phyloP scores from a whole-genome alignment of 2,113 vertebrate genomes.

The Anolis carolinensis region DNA sequence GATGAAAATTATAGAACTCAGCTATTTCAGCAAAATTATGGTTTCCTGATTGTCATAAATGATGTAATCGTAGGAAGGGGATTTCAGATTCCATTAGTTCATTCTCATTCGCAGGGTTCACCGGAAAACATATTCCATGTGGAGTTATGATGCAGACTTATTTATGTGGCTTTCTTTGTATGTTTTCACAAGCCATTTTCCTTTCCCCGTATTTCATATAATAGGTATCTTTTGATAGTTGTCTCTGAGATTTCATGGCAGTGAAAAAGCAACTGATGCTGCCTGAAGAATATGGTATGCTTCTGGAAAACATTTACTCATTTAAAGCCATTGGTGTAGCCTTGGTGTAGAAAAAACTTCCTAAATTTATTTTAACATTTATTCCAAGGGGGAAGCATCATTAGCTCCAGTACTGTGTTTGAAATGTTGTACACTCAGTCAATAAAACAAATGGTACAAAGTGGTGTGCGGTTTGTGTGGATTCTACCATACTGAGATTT shows the following conservation, averaged over 20 bases:
- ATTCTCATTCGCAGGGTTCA: conserved; percentile 67
- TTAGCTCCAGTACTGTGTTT: conserved; percentile 63
- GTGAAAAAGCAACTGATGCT: conserved; percentile 51
- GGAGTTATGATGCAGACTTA: conserved; percentile 65
- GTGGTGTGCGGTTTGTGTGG: conserved; percentile 57
- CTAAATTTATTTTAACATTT: conserved; percentile 34
- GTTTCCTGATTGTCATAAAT: conserved; percentile 74
- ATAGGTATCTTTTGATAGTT: conserved; percentile 61
- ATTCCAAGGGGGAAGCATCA: conserved; percentile 31
- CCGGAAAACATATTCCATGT: conserved; percentile 57
- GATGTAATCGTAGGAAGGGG: conserved; percentile 69
- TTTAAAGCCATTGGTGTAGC: conserved; percentile 29
- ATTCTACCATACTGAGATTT: conserved; percentile 66
- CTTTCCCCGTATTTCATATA: conserved; percentile 59
- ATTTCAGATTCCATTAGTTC: conserved; percentile 58
- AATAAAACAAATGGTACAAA: conserved; percentile 66
- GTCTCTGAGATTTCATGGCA: conserved; percentile 55
- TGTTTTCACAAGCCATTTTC: conserved; percentile 62
- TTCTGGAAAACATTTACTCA: conserved; percentile 47
- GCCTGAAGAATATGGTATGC: conserved; percentile 47
- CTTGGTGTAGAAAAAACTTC: conserved; percentile 46
- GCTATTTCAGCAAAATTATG: conserved; percentile 78
- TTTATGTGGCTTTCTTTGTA: conserved; percentile 66
- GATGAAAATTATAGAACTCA: conserved; percentile 79
- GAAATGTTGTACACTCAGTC: conserved; percentile 72